phyloP scores from a whole-genome alignment of 2,888 invertebrate species.

The Operophtera brumata region DNA sequence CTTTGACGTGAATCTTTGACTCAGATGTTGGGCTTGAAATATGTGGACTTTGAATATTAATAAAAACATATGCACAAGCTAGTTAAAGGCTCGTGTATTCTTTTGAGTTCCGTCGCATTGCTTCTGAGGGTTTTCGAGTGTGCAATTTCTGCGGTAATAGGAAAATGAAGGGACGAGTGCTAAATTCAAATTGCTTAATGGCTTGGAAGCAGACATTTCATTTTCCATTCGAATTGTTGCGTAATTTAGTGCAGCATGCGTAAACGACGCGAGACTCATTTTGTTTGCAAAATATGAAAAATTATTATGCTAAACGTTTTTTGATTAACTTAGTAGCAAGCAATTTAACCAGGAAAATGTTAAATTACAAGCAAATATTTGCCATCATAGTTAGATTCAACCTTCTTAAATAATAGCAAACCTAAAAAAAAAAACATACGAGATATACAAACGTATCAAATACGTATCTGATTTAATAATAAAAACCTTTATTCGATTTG shows the following conservation, averaged over 20 bases:
- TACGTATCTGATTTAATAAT: neutral
- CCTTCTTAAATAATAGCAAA: too few relatives aligned
- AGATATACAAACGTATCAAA: too few relatives aligned
- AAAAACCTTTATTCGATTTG: neutral
- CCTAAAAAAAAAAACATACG: too few relatives aligned
- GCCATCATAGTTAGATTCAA: neutral
- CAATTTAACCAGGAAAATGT: neutral
- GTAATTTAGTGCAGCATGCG: constrained; percentile 73
- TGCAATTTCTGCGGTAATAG: constrained; percentile 70
- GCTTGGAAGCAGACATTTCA: constrained; percentile 77
- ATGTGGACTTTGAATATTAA: neutral
- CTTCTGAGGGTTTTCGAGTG: constrained; percentile 45
- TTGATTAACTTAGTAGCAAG: constrained; percentile 14
- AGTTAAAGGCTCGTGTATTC: neutral
- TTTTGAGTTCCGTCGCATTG: constrained; percentile 10
- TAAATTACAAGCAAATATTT: neutral
- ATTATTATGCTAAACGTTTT: constrained; percentile 30
- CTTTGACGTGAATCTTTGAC: neutral
- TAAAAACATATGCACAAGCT: neutral
- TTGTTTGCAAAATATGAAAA: constrained; percentile 61
- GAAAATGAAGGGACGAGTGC: constrained; percentile 79
- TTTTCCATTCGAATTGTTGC: constrained; percentile 77
- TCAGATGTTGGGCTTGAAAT: neutral
- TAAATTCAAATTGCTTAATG: constrained; percentile 80
- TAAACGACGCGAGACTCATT: constrained; percentile 61